These are phyloP conservation scores for Pelmatolapia mariae DNA, from an alignment of 2,113 vertebrate genomes.

Conservation along the genomic window DNA sequence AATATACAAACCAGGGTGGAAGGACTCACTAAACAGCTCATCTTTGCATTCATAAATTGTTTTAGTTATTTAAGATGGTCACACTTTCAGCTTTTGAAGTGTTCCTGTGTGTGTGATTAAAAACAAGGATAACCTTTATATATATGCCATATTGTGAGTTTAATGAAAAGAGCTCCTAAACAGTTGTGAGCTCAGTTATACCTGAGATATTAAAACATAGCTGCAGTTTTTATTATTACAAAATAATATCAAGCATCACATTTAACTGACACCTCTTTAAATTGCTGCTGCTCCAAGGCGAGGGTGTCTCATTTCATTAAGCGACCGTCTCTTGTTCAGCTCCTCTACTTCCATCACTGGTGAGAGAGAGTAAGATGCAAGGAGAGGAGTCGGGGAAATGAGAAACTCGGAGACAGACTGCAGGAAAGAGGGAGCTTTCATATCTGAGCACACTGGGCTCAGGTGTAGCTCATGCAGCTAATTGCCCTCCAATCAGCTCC, in stretches of 20 bases:
- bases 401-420: not conserved
- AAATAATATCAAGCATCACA: not conserved
- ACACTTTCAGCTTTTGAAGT: not conserved
- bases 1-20: not conserved
- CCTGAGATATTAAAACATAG: not conserved
- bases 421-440: not conserved
- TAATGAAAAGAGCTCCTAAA: not conserved
- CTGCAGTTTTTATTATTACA: not conserved
- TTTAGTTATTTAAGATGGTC: not conserved
- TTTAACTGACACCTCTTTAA: not conserved
- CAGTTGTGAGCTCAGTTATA: not conserved
- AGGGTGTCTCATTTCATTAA: not conserved
- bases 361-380: not conserved
- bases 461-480: not conserved
- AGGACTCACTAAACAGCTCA: not conserved
- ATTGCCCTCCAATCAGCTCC: not conserved
- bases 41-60: not conserved
- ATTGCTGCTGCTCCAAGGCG: not conserved
- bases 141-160: not conserved
- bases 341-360: not conserved
- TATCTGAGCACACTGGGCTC: not conserved
- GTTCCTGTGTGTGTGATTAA: not conserved
- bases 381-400: not conserved
- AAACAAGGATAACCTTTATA: not conserved
- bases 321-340: not conserved